These are phyloP conservation scores for Magallana angulata DNA, from an alignment of 1,140 invertebrate genomes.

Conservation along the genomic window DNA sequence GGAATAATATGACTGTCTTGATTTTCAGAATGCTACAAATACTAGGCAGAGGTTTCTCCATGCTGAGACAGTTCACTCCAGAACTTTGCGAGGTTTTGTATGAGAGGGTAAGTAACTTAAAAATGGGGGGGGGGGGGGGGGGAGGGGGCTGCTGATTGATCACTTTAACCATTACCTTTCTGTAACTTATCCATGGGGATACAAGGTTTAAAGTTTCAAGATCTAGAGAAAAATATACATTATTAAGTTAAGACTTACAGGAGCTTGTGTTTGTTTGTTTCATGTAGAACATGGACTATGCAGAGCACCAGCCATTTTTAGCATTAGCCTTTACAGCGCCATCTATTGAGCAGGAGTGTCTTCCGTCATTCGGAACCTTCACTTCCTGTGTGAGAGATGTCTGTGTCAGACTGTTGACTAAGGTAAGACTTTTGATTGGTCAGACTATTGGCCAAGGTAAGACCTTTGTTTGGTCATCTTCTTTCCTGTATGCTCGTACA, in stretches of 20 bases:
- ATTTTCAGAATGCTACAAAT: conserved; percentile 73
- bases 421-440: conserved; percentile 63
- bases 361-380: conserved; percentile 75
- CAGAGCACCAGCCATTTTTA: conserved; percentile 72
- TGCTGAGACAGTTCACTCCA: conserved; percentile 74
- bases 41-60: conserved; percentile 66
- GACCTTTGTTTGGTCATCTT: no score
- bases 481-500: no score
- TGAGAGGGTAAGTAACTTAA: conserved; percentile 71
- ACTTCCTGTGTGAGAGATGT: conserved; percentile 73
- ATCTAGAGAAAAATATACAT: no score
- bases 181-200: no score
- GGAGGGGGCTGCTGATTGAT: neutral
- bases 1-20: neutral
- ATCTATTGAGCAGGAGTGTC: conserved; percentile 72
- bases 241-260: no score
- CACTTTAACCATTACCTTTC: no score
- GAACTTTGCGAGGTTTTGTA: conserved; percentile 74
- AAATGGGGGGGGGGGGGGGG: neutral
- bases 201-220: no score
- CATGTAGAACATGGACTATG: conserved; percentile 73
- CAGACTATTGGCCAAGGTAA: conserved; percentile 71
- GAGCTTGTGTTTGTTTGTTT: conserved; percentile 18
- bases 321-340: conserved; percentile 75
- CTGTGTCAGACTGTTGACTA: conserved; percentile 71